phyloP scores from a whole-genome alignment of 2,888 invertebrate species.

The Lochmaea crataegi region DNA sequence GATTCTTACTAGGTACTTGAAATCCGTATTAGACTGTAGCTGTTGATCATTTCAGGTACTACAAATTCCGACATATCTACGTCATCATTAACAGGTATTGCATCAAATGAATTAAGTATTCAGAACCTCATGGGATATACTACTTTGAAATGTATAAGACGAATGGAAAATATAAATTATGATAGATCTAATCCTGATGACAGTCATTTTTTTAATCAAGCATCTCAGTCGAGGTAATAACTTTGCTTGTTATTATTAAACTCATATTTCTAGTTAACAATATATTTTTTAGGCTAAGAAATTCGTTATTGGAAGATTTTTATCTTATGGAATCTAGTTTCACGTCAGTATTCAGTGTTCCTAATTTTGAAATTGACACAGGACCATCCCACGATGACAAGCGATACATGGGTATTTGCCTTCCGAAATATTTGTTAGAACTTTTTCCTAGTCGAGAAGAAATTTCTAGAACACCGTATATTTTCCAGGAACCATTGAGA shows the following conservation, averaged over 20 bases:
- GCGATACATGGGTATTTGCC: conserved; percentile 79
- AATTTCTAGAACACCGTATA: conserved; percentile 40
- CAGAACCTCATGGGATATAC: conserved; percentile 83
- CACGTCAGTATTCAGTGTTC: conserved; percentile 58
- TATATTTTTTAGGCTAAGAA: conserved; percentile 40
- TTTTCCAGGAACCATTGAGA: conserved; percentile 38
- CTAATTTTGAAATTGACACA: conserved; percentile 56
- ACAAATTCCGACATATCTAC: conserved; percentile 68
- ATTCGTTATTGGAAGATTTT: conserved; percentile 46
- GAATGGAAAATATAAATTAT: conserved; percentile 48
- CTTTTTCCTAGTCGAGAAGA: conserved; percentile 67
- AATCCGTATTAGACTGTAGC: too few species aligned
- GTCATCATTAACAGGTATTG: conserved; percentile 67
- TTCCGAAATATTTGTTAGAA: conserved; percentile 75
- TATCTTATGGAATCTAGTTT: conserved; percentile 51
- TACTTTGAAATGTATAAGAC: conserved; percentile 75
- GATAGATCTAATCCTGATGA: conserved; percentile 46
- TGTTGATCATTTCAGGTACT: conserved; percentile 58
- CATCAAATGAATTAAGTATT: conserved; percentile 72
- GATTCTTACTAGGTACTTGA: too few species aligned
- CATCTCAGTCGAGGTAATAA: conserved; percentile 47
- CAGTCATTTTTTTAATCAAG: conserved; percentile 47
- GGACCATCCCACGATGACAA: conserved; percentile 50
- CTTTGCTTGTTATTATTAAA: neutral
- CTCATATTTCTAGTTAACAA: neutral